Base-by-base conservation (phyloP, 2,888 invertebrate genomes). In the Drosophila quinaria region DNA sequence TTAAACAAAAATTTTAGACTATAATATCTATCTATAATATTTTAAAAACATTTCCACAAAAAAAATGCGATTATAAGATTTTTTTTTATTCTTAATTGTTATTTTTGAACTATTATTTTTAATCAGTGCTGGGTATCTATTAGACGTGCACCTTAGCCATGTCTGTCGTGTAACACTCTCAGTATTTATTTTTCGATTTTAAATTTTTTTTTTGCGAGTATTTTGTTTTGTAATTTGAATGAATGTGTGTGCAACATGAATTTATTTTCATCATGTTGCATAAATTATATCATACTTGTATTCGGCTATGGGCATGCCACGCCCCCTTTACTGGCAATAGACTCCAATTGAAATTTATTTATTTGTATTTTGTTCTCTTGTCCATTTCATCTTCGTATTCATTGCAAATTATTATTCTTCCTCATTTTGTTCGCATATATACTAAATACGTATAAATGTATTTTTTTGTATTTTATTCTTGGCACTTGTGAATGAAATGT, bases 231-330 rank as follows among this genome's bases (percentile, higher is more conserved):
- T 46, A 49, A 66, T 70, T 61, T 61, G 51, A 51, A 56, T 66
- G 42, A 47, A 41, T 41, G 52, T 39, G 35, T 35, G 44, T 22
- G 29, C 15, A 17, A 35, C 51, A 29, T 51, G 64, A 70, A 59
- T 74, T 66, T 74, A 63, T 75, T 70, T 74, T 51, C 61, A 52
- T 44, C 56, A 72, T 75, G 64, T 64, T 74, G 69, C 61, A 76
- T 68, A 72, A 68, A 76, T 76, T 71, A 61, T 67, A 67, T 55
- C 31, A 42, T 50, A 29, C 42, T 44, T 15, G 39, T 39, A 29
- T 13, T 37, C 17, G 11, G 17, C 1, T 41, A 25, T 46, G 49
- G 47, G 33, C 39, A 8, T 49, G 33, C 33, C 17, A 11, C 35
- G 10, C 44, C 31, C 10, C 19, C 3, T 1, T 3, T 17, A n/a